These are phyloP conservation scores for Sorex fumeus DNA, from an alignment of 2,113 vertebrate genomes.

Conservation along the genomic window DNA sequence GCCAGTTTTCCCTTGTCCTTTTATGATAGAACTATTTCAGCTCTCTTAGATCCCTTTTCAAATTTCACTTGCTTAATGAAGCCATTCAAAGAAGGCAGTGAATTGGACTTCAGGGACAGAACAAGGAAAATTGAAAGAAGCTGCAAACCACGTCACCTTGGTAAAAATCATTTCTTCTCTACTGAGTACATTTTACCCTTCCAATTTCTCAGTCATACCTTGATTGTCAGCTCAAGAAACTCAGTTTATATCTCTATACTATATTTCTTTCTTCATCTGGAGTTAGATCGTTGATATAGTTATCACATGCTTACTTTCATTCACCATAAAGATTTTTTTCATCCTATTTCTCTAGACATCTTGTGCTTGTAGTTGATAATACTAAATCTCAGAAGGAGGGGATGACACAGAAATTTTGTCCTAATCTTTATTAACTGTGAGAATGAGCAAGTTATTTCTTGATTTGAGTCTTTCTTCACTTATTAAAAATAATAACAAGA, in stretches of 20 bases:
- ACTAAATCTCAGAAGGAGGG: too few species aligned
- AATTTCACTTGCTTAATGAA: constrained; percentile 83
- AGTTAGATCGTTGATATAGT: constrained; percentile 10
- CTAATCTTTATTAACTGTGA: neutral
- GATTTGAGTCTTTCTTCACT: constrained; percentile 35
- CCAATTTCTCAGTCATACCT: constrained; percentile 65
- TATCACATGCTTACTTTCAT: constrained; percentile 13
- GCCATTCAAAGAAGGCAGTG: constrained; percentile 76
- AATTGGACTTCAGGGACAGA: constrained; percentile 72
- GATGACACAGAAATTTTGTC: neutral
- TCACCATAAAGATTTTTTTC: neutral
- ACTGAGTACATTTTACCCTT: constrained; percentile 51
- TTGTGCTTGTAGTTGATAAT: neutral
- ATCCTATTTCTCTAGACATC: neutral
- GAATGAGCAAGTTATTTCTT: neutral
- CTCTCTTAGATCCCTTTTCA: constrained; percentile 73
- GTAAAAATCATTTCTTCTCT: constrained; percentile 75
- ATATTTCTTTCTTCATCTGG: constrained; percentile 39
- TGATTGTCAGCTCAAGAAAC: constrained; percentile 68
- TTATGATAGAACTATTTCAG: constrained; percentile 71
- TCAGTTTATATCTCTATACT: constrained; percentile 52
- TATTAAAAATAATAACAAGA: constrained; percentile 46
- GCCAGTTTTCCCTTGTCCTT: constrained; percentile 50
- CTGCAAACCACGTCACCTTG: constrained; percentile 48
- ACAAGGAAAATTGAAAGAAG: constrained; percentile 78